A percentile compares a stretch with the other conserved stretches of the same genome.
phyloP scores from a whole-genome alignment of 2,797 vertebrate species.

The Pempheris klunzingeri region DNA sequence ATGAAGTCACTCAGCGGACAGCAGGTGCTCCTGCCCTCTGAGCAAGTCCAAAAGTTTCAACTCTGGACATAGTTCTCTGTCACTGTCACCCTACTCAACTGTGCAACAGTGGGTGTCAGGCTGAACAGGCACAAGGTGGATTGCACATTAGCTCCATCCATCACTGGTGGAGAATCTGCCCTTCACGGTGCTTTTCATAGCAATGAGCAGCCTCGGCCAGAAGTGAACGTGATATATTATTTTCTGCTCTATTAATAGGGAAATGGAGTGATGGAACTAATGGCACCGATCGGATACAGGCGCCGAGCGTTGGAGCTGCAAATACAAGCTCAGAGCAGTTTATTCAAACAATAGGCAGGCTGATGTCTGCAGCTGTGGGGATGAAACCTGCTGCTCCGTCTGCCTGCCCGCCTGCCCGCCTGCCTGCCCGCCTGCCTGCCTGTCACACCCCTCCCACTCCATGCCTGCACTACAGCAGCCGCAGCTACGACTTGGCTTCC shows the following conservation, averaged over 20 bases:
- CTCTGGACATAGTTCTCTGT: background rate
- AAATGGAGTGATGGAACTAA: conserved; percentile 39
- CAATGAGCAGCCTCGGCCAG: conserved; percentile 46
- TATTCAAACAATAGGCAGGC: conserved; percentile 51
- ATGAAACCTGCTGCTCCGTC: conserved; percentile 65
- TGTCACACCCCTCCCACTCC: conserved; percentile 78
- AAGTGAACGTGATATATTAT: conserved; percentile 65
- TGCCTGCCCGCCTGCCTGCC: too few species aligned
- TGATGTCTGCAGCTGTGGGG: conserved; percentile 44
- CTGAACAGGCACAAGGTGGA: background rate
- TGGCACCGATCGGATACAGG: conserved; percentile 22
- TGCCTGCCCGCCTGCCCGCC: too few species aligned
- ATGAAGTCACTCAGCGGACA: background rate
- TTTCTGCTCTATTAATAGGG: conserved; percentile 66
- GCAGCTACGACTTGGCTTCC: conserved; percentile 57
- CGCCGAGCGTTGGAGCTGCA: background rate
- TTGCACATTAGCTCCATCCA: conserved; percentile 45
- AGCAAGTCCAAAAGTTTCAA: background rate
- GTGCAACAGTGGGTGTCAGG: conserved; percentile 3
- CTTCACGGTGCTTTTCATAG: conserved; percentile 60
- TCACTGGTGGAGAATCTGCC: conserved; percentile 45
- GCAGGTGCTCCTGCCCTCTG: background rate
- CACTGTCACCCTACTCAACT: conserved; percentile 19
- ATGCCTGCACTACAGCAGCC: conserved; percentile 52
- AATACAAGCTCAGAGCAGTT: conserved; percentile 28